Base-by-base conservation (phyloP, 2,113 vertebrate genomes). In the Mesoclemmys tuberculata region DNA sequence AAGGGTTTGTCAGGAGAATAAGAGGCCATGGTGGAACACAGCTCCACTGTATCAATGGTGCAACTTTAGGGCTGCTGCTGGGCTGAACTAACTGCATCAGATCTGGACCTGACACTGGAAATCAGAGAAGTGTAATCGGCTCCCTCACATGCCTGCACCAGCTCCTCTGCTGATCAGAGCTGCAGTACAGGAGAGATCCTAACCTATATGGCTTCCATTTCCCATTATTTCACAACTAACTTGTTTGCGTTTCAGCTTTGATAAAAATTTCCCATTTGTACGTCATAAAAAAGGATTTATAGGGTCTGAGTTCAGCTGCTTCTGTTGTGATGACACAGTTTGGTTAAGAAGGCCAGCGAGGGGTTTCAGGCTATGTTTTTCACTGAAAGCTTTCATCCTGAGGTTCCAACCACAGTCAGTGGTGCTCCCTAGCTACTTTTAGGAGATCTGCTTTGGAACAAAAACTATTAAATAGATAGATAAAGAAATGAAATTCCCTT, bases 341-440 rank as follows among this genome's bases (percentile, higher is more conserved):
- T 92, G 96, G 85, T 86, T 92, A 94, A 96, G 88, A 96, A 97
- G n/a, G n/a, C n/a, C n/a, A n/a, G n/a, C n/a, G n/a, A n/a, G n/a
- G n/a, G n/a, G n/a, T n/a, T n/a, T n/a, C n/a, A n/a, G n/a, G n/a
- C n/a, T n/a, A n/a, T n/a, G 81, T 79, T 95, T 48, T 92, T 94
- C 61, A 44, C 38, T 46, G 88, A 61, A 52, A 85, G 44, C 48
- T 89, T 96, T 88, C 91, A 71, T 87, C n/a, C 51, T n/a, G 91
- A 71, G 35, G 83, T 81, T 93, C 75, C 82, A 54, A 24, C 74
- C 93, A 79, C 41, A 86, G 31, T 19, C 79, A 87, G 51, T 0
- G 0, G 27, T 87, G 44, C 44, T 91, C 71, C 91, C 49, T 52
- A 88, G 35, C 80, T 78, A 24, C 56, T 92, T 94, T 51, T 92